Conservation (phyloP, 2,113 vertebrate species). For the Centropus bengalensis region DNA sequence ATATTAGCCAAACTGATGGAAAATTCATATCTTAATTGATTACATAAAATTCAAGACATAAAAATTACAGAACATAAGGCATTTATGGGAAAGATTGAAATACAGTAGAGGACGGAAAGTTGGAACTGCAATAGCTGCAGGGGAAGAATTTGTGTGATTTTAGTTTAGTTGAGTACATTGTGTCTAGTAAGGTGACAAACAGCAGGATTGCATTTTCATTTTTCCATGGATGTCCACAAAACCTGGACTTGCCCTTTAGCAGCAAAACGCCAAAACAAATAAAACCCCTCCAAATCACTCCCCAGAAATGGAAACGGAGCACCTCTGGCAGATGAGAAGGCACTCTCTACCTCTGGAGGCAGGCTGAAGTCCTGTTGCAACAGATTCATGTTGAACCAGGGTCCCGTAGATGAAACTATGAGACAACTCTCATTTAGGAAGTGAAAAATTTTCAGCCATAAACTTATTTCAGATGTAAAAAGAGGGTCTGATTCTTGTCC, state of each 20-base stretch:
- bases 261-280: background rate
- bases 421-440: background rate
- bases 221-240: background rate
- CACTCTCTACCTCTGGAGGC: background rate
- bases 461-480: background rate
- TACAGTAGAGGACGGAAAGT: background rate
- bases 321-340: background rate
- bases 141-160: background rate
- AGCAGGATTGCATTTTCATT: background rate
- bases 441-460: background rate
- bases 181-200: background rate
- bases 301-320: background rate
- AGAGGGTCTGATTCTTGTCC: accelerated
- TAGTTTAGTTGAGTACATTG: background rate
- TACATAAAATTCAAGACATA: background rate
- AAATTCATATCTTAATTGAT: background rate
- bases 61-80: background rate
- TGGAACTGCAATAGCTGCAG: background rate
- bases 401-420: background rate
- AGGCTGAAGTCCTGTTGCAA: background rate
- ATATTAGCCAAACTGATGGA: background rate
- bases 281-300: background rate
- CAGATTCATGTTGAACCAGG: accelerated
- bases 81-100: background rate
- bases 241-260: background rate